Conservation (phyloP, 2,797 vertebrate genomes). For the Anas acuta region DNA sequence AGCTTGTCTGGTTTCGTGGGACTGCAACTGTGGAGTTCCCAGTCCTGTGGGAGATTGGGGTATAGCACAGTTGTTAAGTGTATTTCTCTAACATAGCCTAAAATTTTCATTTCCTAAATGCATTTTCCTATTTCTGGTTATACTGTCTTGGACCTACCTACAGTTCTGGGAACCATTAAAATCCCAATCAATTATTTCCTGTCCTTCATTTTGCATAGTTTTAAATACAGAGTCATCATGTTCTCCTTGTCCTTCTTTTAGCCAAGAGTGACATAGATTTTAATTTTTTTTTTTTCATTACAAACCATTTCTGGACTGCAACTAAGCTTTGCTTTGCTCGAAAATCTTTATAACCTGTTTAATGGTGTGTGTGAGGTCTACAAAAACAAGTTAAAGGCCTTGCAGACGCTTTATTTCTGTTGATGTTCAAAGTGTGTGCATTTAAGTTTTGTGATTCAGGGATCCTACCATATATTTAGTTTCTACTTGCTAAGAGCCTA, state of each 20-base stretch:
- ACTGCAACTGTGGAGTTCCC: background rate
- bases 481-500: background rate
- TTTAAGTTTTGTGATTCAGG: background rate
- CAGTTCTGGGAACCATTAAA: background rate
- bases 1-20: slow-evolving; percentile 16
- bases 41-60: background rate
- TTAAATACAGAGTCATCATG: background rate
- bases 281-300: background rate
- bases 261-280: background rate
- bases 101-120: background rate
- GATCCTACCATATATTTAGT: background rate
- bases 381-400: background rate
- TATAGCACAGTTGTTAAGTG: background rate
- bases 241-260: background rate
- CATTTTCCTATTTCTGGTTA: background rate
- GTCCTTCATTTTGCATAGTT: background rate
- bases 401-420: background rate
- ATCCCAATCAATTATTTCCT: background rate
- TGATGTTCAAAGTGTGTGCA: background rate
- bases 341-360: background rate
- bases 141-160: background rate
- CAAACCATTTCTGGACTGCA: background rate
- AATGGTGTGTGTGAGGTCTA: background rate
- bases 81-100: background rate
- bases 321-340: background rate